Evolutionary conservation across 2,113 vertebrate species (phyloP), one percentile per base, ranked within the genome.

Genomic region (Petaurus breviceps): DNA sequence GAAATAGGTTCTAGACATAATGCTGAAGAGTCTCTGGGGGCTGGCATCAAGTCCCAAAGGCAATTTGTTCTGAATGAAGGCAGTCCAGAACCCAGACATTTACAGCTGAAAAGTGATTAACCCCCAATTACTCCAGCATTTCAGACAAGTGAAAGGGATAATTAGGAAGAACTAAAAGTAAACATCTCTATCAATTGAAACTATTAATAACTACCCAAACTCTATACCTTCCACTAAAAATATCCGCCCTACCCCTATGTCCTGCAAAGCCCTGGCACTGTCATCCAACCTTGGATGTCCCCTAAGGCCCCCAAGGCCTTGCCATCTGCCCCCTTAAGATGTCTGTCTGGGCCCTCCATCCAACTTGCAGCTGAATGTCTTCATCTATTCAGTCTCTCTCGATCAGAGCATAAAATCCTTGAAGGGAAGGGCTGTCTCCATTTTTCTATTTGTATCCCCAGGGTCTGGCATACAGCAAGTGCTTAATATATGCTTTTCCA

Each of bases 61-160:
- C 28, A 92, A 96, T 84, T 22, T 91, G 50, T 93, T 95, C 16
- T 95, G 91, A 95, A 97, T 94, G 91, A 11, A 91, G 92, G 52
- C 90, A 31, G 26, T 95, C 26, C 46, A 94, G 92, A 97, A 93
- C 26, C 31, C 51, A 43, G 26, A 90, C 11, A 96, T 77, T 54
- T 55, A 61, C 16, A 90, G 57, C 1, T 91, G 49, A 77, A 96
- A 91, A 96, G 89, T 50, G 26, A 95, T n/a, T 51, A 94, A 37
- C 61, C 16, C 51, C 94, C 93, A 94, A 92, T 9, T 91, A 93
- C 19, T 84, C 68, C 19, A 95, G 77, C 16, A 96, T 90, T 92
- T 96, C 37, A 92, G 90, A 93, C 54, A 96, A 37, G 95, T n/a
- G 14, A 68, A 95, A 95, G 57, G 37, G 46, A 93, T 23, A 43